A percentile compares a stretch with the other conserved stretches of the same genome.
These are phyloP conservation scores for Serranus cabrilla DNA, from an alignment of 2,797 vertebrate species.

Conservation along the genomic window DNA sequence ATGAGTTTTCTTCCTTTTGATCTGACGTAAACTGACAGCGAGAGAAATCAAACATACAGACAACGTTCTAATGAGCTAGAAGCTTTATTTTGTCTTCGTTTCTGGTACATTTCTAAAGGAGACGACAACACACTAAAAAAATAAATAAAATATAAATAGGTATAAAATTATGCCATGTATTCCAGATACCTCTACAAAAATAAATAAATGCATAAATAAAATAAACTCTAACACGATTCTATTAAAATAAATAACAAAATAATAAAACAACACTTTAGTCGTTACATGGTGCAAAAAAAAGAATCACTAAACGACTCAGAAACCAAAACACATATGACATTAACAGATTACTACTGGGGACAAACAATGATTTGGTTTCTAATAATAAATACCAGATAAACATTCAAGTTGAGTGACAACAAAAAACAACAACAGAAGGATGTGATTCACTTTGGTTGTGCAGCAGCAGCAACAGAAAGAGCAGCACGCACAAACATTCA, in stretches of 20 bases:
- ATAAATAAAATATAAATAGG: conserved; percentile 76
- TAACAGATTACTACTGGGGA: conserved; percentile 22
- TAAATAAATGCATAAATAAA: conserved; percentile 81
- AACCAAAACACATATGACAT: conserved; percentile 17
- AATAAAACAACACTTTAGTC: conserved; percentile 38
- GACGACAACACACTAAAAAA: conserved; percentile 42
- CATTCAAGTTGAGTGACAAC: conserved; percentile 25
- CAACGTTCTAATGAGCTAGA: conserved; percentile 29
- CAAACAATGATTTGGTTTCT: conserved; percentile 31
- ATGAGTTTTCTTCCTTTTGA: neutral
- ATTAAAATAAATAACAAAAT: conserved; percentile 70
- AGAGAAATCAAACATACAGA: conserved; percentile 19
- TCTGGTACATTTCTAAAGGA: conserved; percentile 57
- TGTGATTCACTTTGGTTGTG: conserved; percentile 59
- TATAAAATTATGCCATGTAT: conserved; percentile 64
- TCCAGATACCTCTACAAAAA: conserved; percentile 66
- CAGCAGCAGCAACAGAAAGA: conserved; percentile 43
- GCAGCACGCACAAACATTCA: conserved; percentile 22
- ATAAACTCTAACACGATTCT: conserved; percentile 47
- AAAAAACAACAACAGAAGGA: conserved; percentile 3
- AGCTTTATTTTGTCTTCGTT: conserved; percentile 79
- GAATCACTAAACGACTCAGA: conserved; percentile 19
- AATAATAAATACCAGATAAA: conserved; percentile 49
- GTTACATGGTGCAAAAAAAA: conserved; percentile 33
- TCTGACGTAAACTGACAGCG: neutral